Evolutionary conservation across 2,888 invertebrate species (phyloP).

Genomic region (Lobophora halterata): DNA sequence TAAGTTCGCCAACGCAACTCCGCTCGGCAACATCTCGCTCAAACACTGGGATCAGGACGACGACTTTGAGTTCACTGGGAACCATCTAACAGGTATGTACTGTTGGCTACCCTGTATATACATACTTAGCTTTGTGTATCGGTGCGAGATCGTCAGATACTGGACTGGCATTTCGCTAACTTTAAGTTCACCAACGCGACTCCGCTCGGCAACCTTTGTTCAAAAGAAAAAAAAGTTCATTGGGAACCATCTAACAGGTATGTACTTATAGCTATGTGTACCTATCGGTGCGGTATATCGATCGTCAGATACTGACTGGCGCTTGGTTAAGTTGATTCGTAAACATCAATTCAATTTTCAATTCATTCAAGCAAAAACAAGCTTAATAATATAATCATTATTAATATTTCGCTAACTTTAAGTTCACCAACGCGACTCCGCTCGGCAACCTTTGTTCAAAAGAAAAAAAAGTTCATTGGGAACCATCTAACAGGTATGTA

Average conservation of each 20-base stretch:
- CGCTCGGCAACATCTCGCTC: constrained; percentile 94
- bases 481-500: constrained; percentile 94
- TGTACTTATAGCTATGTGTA: no score
- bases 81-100: constrained; percentile 93
- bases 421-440: constrained; percentile 99
- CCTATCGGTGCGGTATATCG: constrained; percentile 95
- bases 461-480: constrained; percentile 99
- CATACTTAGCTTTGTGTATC: constrained; percentile 96
- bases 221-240: constrained; percentile 99
- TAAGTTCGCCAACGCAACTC: constrained; percentile 99
- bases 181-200: constrained; percentile 99
- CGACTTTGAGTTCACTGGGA: constrained; percentile 98
- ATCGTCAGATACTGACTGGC: constrained; percentile 98
- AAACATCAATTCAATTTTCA: no score
- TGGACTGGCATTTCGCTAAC: constrained; percentile 99
- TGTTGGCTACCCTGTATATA: no score
- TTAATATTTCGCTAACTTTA: constrained; percentile 98
- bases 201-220: constrained; percentile 94
- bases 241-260: constrained; percentile 97
- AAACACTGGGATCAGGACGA: constrained; percentile 99
- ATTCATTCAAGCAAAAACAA: no score
- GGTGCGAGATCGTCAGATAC: constrained; percentile 95
- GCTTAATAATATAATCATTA: no score
- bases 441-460: constrained; percentile 96
- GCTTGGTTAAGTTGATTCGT: no score